Percentiles rank a stretch among this genome's conserved stretches.
Evolutionary conservation across 2,888 invertebrate genomes (phyloP).

Genomic region (Ornithoptera alexandrae): DNA sequence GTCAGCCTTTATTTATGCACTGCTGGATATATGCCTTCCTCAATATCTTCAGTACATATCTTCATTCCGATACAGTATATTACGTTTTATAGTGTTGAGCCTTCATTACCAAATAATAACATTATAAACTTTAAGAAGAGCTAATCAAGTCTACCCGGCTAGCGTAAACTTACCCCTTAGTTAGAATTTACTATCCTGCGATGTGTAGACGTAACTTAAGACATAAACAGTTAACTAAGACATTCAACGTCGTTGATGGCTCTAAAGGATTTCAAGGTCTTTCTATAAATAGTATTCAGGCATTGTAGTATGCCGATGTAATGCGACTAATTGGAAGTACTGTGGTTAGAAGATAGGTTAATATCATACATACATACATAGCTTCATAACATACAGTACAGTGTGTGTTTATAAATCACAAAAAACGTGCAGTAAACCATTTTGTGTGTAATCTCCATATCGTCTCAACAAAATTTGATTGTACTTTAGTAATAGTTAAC

Average conservation of each 20-base stretch:
- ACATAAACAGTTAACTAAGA: background rate
- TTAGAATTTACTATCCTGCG: background rate
- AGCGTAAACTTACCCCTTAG: background rate
- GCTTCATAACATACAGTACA: background rate
- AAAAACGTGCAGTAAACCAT: no score
- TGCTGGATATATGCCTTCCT: no score
- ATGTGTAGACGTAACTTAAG: background rate
- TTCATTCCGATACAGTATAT: no score
- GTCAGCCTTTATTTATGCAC: no score
- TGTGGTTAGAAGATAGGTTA: background rate
- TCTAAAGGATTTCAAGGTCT: conserved; percentile 58
- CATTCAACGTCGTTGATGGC: conserved; percentile 58
- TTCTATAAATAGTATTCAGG: conserved; percentile 45
- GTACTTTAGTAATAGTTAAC: no score
- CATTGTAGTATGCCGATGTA: background rate
- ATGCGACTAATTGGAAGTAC: background rate
- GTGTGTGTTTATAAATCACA: no score
- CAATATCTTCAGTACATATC: no score
- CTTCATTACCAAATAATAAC: no score
- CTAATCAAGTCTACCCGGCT: background rate
- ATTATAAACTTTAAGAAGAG: no score
- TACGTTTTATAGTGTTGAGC: no score
- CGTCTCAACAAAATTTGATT: no score
- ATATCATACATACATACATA: background rate
- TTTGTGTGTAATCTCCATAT: no score